phyloP scores from a whole-genome alignment of 30 jellyfish, hydroid and myxozoan genomes.

The Turritopsis dohrnii region DNA sequence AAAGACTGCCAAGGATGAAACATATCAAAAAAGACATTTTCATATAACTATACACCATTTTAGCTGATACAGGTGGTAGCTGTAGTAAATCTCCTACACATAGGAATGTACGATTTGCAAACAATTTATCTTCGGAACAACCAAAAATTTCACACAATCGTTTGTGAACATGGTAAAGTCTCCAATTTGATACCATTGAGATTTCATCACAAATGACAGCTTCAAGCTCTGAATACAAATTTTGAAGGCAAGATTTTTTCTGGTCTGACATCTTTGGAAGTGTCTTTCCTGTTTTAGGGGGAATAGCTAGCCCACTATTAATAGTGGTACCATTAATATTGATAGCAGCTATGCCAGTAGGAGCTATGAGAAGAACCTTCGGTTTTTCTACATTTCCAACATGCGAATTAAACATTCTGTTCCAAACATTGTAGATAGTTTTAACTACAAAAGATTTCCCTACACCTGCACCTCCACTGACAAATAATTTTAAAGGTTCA shows the following conservation, averaged over 20 bases:
- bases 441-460: too few relatives aligned
- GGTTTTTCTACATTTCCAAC: too few relatives aligned
- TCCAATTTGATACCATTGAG: constrained; percentile 23
- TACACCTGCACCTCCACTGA: too few relatives aligned
- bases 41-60: too few relatives aligned
- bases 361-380: constrained; percentile 19
- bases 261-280: background rate
- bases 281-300: background rate
- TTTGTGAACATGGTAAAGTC: constrained; percentile 15
- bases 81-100: constrained; percentile 19
- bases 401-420: too few relatives aligned
- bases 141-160: constrained; percentile 31
- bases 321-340: constrained; percentile 33
- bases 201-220: constrained; percentile 14
- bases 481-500: too few relatives aligned
- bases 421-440: too few relatives aligned
- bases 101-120: constrained; percentile 13
- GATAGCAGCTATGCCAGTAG: constrained; percentile 32
- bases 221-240: too few relatives aligned
- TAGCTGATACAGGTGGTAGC: too few relatives aligned
- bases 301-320: constrained; percentile 13
- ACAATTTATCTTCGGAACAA: background rate
- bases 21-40: too few relatives aligned
- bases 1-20: too few relatives aligned
- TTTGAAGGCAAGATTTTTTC: background rate